Evolutionary conservation across 37 sponge, comb jelly and placozoan genomes (phyloP).

Genomic region (Ianthella basta): DNA sequence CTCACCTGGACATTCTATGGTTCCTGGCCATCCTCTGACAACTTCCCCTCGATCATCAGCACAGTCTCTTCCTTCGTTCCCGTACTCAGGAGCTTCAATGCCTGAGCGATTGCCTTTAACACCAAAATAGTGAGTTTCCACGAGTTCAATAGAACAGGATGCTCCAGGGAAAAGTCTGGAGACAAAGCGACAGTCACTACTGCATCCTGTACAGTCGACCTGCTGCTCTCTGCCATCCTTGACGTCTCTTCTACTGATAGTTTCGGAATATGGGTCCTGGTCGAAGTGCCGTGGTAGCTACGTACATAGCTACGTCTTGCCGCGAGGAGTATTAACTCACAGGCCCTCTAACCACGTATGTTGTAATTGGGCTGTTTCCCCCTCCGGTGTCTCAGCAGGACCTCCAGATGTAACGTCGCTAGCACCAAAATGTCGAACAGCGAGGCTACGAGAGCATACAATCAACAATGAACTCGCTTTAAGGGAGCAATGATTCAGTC

Average conservation of each 20-base stretch:
- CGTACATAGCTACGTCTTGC: too few species aligned
- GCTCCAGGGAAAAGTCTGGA: background rate
- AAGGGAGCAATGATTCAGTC: too few species aligned
- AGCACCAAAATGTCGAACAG: background rate
- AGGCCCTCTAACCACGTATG: constrained; percentile 16
- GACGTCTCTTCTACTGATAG: background rate
- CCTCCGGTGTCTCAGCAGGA: constrained; percentile 20
- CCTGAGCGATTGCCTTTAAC: constrained; percentile 2
- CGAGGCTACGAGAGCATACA: too few species aligned
- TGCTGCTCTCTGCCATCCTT: background rate
- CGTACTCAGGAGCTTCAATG: background rate
- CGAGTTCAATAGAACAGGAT: constrained; percentile 10
- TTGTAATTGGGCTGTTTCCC: constrained; percentile 8
- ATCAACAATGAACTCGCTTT: too few species aligned
- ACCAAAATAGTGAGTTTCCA: background rate
- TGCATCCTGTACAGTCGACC: background rate
- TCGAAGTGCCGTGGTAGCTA: background rate
- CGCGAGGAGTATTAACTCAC: background rate
- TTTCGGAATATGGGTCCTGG: too few species aligned
- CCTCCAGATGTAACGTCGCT: constrained; percentile 11
- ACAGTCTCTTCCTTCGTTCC: constrained; percentile 24
- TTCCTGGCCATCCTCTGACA: background rate
- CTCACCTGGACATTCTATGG: background rate
- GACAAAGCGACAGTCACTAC: background rate
- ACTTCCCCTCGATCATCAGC: constrained; percentile 34